Base-by-base conservation (phyloP, 1,140 invertebrate species). In the Neodiprion pinetum region DNA sequence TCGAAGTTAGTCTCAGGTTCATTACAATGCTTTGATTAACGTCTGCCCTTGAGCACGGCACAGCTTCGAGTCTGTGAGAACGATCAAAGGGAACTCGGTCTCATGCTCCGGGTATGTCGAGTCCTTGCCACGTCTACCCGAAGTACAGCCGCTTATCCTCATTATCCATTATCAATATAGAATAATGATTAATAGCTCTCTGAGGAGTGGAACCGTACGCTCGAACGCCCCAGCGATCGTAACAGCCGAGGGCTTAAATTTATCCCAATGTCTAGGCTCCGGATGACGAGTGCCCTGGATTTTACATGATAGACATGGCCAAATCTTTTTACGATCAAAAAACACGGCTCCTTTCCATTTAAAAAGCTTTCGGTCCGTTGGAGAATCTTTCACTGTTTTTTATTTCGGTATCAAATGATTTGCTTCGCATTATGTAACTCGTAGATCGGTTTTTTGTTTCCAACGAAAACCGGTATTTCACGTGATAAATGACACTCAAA, bases 161-260 rank as follows among this genome's bases (percentile, higher is more conserved):
- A 83, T 83, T 83, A 83, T 83, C 80, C 81, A 83, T 83, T 83
- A 83, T 83, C 80, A 77, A 82, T 74, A 75, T 83, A 75, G 80
- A 83, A 83, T 82, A 81, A 83, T 82, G 83, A 83, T 82, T 81
- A 83, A 83, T 77, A 78, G 71, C 47, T 68, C 72, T 75, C 77
- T 40, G 53, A 61, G n/a, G n/a, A 17, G 7, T 9, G 11, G n/a
- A 61, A 17, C 9, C 11, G 9, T 61, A 61, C 53, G n/a, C 53
- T 14, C 53, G 5, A 61, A 61, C 53, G 7, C 7, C 7, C n/a
- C 11, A 12, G n/a, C 53, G 53, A 61, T 61, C 53, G 8, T 61
- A 61, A 61, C 53, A 17, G 11, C 53, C 9, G 11, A 9, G 53
- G 53, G 53, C 53, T 61, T 9, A 61, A 61, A 61, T 61, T 61